These are phyloP conservation scores for Podabrus alpinus DNA, from an alignment of 2,888 invertebrate species.

Conservation along the genomic window DNA sequence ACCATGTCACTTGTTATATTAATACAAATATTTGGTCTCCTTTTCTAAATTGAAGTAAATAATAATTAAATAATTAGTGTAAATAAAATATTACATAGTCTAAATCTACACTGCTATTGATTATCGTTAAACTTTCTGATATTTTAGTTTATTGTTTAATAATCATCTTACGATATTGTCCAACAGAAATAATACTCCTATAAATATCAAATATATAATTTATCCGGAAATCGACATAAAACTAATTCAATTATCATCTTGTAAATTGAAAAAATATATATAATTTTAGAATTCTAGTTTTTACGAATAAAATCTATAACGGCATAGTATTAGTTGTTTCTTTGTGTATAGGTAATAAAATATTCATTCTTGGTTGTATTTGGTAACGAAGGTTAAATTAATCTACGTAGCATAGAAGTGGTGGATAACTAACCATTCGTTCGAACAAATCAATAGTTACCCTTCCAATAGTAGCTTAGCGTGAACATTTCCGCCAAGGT, in stretches of 20 bases:
- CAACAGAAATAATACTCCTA: background rate
- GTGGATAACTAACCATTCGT: constrained; percentile 12
- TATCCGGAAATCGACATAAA: background rate
- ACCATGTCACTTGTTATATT: background rate
- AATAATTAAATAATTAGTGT: no score
- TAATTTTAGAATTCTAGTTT: background rate
- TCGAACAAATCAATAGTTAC: constrained; percentile 17
- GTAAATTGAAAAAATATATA: background rate
- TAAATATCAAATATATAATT: background rate
- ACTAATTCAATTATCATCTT: background rate
- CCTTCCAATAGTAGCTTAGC: constrained; percentile 17
- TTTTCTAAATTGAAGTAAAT: background rate
- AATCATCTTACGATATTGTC: background rate
- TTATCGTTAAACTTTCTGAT: background rate
- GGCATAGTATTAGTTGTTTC: background rate
- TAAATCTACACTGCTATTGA: background rate
- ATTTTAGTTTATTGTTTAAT: background rate
- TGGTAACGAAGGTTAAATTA: constrained; percentile 17
- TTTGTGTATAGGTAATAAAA: constrained; percentile 13
- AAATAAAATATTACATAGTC: background rate
- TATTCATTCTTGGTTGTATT: constrained; percentile 13
- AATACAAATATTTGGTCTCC: background rate
- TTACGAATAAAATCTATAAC: background rate
- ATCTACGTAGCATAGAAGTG: constrained; percentile 10
- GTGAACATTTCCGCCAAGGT: constrained; percentile 20